A percentile compares a stretch with the other conserved stretches of the same genome.
phyloP scores from a whole-genome alignment of 2,113 vertebrate genomes.

The Rafetus swinhoei region DNA sequence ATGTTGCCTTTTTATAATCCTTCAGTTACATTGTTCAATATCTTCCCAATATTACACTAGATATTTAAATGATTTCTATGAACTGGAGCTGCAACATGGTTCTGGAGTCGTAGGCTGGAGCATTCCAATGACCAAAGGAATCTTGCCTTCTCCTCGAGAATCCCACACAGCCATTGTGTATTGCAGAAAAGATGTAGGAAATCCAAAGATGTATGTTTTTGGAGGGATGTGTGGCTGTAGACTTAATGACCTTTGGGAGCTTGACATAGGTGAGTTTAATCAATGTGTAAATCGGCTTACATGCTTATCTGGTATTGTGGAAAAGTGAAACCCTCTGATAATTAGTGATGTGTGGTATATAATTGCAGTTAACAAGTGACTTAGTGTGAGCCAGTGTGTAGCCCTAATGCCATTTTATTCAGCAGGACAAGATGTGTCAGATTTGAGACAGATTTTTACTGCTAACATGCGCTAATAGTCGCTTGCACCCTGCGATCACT shows the following conservation, averaged over 20 bases:
- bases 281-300: not conserved
- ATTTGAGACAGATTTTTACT: not conserved
- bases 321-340: not conserved
- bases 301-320: not conserved
- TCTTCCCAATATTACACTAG: constrained; percentile 74
- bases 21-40: not conserved
- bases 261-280: constrained; percentile 89
- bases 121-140: constrained; percentile 90
- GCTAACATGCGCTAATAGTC: not conserved
- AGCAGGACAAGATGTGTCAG: not conserved
- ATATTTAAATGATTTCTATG: constrained; percentile 95
- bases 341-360: not conserved
- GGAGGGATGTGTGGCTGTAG: constrained; percentile 95
- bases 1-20: not conserved
- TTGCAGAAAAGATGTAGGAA: constrained; percentile 80
- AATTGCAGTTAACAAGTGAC: not conserved
- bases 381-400: not conserved
- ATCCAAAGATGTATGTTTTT: constrained; percentile 92
- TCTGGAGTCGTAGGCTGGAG: constrained; percentile 94
- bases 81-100: constrained; percentile 91
- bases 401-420: not conserved
- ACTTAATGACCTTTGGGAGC: constrained; percentile 94
- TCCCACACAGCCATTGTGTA: constrained; percentile 92
- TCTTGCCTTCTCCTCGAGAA: constrained; percentile 89
- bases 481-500: not conserved